Conservation (phyloP, 2,113 vertebrate genomes). For the Stictonetta naevosa region DNA sequence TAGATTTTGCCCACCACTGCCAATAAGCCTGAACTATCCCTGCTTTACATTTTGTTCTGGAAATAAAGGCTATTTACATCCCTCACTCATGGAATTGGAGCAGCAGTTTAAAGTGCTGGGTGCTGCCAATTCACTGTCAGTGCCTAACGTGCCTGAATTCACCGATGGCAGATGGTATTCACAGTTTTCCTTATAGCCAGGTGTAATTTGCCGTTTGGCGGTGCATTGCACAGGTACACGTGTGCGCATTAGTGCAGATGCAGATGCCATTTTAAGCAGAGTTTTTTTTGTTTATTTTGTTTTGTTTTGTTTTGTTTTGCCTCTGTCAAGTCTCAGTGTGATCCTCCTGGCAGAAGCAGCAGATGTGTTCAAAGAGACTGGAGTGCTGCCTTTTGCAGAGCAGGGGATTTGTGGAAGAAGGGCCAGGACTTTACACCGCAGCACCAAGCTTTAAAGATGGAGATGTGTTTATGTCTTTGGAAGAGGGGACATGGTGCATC, state of each 20-base stretch:
- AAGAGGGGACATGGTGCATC: neutral
- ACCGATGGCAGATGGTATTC: neutral
- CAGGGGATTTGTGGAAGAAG: neutral
- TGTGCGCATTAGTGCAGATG: accelerated
- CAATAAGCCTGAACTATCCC: neutral
- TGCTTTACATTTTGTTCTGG: neutral
- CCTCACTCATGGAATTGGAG: neutral
- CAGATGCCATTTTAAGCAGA: neutral
- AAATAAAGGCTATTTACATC: neutral
- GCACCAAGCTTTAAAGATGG: neutral
- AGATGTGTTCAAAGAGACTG: neutral
- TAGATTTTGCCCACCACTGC: neutral
- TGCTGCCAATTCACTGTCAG: neutral
- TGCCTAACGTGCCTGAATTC: neutral
- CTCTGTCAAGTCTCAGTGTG: neutral
- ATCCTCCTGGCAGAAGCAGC: neutral
- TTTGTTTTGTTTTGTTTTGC: neutral
- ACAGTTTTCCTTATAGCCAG: neutral
- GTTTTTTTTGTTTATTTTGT: neutral
- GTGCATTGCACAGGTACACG: neutral
- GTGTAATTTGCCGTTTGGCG: neutral
- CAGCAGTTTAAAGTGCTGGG: neutral
- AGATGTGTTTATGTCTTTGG: neutral
- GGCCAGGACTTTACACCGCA: neutral
- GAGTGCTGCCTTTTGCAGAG: neutral